Percentiles rank a stretch among this genome's conserved stretches.
Evolutionary conservation across 2,888 invertebrate genomes (phyloP).

Genomic region (Craniophora ligustri): DNA sequence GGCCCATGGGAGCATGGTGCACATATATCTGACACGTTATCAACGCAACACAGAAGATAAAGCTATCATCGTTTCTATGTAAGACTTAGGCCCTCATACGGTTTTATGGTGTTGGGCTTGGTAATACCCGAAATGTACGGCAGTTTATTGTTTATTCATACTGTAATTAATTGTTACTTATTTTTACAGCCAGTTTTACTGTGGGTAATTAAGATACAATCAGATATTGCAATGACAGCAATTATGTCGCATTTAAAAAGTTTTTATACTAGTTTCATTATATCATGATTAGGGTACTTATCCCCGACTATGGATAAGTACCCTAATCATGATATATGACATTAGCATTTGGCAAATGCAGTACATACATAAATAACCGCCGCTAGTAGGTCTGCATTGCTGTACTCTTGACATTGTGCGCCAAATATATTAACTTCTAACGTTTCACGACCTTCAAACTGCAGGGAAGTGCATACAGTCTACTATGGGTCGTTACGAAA

Average conservation of each 20-base stretch:
- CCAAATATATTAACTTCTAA: slow-evolving; percentile 17
- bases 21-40: slow-evolving; percentile 63
- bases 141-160: no score
- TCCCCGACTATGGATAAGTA: no score
- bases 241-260: no score
- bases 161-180: no score
- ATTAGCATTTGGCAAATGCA: slow-evolving; percentile 5
- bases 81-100: background rate
- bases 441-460: slow-evolving; percentile 15
- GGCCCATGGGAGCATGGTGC: slow-evolving; percentile 60
- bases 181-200: no score
- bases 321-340: no score
- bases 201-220: no score
- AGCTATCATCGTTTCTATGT: slow-evolving; percentile 56
- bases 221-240: no score
- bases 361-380: slow-evolving; percentile 9
- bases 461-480: background rate
- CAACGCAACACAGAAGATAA: slow-evolving; percentile 57
- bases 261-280: no score
- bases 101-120: background rate
- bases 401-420: slow-evolving; percentile 41
- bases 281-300: no score
- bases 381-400: slow-evolving; percentile 38
- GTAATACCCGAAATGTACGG: no score
- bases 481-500: background rate